These are phyloP conservation scores for Oncorhynchus tshawytscha DNA, from an alignment of 2,113 vertebrate genomes.

Conservation along the genomic window DNA sequence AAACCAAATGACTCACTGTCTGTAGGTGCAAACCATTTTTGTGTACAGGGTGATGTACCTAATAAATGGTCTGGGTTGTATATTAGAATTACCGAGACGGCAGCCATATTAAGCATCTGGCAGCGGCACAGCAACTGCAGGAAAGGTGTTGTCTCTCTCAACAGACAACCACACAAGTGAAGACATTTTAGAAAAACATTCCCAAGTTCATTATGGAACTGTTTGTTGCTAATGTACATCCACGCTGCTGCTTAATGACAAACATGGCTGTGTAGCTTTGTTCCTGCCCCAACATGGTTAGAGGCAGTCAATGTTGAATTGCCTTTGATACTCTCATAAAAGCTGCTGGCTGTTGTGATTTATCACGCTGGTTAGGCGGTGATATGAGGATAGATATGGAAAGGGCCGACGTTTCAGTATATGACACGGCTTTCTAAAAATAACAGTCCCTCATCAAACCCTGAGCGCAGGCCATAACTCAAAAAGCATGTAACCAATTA, in stretches of 20 bases:
- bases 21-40: too few relatives aligned
- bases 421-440: constrained; percentile 26
- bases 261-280: constrained; percentile 22
- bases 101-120: too few relatives aligned
- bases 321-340: constrained; percentile 33
- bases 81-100: background rate
- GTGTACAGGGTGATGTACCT: too few relatives aligned
- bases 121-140: background rate
- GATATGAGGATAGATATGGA: constrained; percentile 14
- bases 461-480: constrained; percentile 10
- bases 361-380: constrained; percentile 5
- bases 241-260: constrained; percentile 24
- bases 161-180: background rate
- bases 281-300: constrained; percentile 24
- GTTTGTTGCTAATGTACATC: constrained; percentile 17
- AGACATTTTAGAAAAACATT: background rate
- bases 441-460: constrained; percentile 17
- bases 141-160: background rate
- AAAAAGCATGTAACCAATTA: constrained; percentile 15
- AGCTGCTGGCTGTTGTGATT: constrained; percentile 19
- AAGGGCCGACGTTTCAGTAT: background rate
- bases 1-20: background rate
- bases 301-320: constrained; percentile 11
- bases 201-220: constrained; percentile 16
- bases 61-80: too few relatives aligned